These are phyloP conservation scores for Halcyon badia DNA, from an alignment of 2,797 vertebrate species.

Conservation along the genomic window DNA sequence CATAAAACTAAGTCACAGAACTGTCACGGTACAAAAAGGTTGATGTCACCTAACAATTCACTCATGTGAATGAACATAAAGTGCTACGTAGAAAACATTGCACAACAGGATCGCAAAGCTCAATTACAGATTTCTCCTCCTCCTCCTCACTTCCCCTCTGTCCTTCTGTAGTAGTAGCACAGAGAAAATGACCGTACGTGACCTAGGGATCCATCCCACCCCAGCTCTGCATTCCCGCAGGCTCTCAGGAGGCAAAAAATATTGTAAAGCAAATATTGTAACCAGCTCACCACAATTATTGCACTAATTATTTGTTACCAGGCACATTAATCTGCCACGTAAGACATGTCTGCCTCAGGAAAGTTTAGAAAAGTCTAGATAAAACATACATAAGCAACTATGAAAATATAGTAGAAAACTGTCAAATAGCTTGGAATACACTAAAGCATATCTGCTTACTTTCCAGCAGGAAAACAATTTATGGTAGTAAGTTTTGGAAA, in stretches of 20 bases:
- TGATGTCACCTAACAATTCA: not conserved
- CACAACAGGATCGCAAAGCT: not conserved
- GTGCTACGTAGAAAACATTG: not conserved
- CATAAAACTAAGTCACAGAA: not conserved
- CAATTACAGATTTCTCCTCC: not conserved
- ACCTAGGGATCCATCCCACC: not conserved
- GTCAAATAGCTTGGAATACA: slow-evolving; percentile 60
- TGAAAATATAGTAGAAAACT: slow-evolving; percentile 48
- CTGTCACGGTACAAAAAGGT: not conserved
- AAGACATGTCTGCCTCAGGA: slow-evolving; percentile 19
- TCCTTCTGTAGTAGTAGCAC: not conserved
- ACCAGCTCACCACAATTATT: not conserved
- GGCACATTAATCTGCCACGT: not conserved
- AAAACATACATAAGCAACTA: slow-evolving; percentile 52
- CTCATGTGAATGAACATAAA: not conserved
- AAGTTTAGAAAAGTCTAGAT: slow-evolving; percentile 63
- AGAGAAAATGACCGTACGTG: not conserved
- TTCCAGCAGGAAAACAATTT: slow-evolving; percentile 62
- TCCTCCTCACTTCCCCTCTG: not conserved
- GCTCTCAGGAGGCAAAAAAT: not conserved
- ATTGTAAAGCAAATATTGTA: not conserved
- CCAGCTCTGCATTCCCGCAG: not conserved
- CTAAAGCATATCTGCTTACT: slow-evolving; percentile 55
- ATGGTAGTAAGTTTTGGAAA: slow-evolving; percentile 70
- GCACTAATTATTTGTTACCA: not conserved